phyloP scores from a whole-genome alignment of 64 coral and sea anemone genomes.

The Hydrozoanthus tunicans region DNA sequence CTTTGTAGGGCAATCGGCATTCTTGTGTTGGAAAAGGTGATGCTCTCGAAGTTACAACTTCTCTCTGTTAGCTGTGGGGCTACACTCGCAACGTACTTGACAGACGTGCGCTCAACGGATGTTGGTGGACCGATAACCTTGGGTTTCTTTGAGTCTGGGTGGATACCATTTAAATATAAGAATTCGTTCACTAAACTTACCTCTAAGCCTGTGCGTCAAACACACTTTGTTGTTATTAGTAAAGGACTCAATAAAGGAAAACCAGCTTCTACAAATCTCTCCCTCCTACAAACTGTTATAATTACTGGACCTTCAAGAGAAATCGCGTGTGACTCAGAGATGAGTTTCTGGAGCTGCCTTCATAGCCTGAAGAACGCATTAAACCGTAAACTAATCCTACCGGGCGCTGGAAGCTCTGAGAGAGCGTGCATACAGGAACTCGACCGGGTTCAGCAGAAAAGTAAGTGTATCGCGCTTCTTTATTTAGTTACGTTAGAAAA shows the following conservation, averaged over 20 bases:
- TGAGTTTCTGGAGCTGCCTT: constrained; percentile 39
- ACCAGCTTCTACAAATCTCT: not conserved
- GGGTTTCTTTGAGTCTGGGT: constrained; percentile 28
- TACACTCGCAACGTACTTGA: constrained; percentile 25
- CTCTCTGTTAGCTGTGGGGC: constrained; percentile 25
- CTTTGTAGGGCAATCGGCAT: constrained; percentile 13
- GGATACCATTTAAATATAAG: constrained; percentile 34
- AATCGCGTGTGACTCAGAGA: constrained; percentile 39
- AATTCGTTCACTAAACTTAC: not conserved
- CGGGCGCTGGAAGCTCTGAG: constrained; percentile 38
- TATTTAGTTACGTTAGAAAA: not conserved
- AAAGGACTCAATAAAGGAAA: not conserved
- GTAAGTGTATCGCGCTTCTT: not conserved
- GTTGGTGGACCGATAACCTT: constrained; percentile 33
- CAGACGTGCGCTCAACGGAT: constrained; percentile 8
- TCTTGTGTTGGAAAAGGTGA: constrained; percentile 26
- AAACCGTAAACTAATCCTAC: not conserved
- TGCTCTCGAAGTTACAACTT: constrained; percentile 25
- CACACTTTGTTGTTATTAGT: constrained; percentile 21
- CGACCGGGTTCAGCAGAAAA: not conserved
- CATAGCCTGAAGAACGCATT: constrained; percentile 46
- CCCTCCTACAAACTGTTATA: constrained; percentile 25
- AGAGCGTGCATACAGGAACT: constrained; percentile 49
- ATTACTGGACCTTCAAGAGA: constrained; percentile 47
- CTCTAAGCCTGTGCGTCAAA: not conserved